Conservation (phyloP, 2,888 invertebrate species). For the Meandrusa payeni region DNA sequence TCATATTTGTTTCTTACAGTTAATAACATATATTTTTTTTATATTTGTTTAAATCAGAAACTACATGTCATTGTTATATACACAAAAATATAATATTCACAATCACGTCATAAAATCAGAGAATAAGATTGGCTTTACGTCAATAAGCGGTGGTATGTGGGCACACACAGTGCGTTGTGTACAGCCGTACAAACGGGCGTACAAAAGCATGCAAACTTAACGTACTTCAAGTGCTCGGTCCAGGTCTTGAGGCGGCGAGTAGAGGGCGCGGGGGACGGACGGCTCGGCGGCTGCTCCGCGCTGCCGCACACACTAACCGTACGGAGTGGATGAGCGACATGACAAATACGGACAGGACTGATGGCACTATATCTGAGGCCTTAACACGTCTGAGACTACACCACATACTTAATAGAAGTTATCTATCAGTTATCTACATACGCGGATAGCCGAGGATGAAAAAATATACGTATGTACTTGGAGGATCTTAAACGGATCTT, state of each 20-base stretch:
- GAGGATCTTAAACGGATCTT: too few relatives aligned
- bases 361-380: constrained; percentile 21
- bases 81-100: neutral
- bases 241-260: constrained; percentile 68
- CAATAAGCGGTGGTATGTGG: neutral
- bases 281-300: constrained; percentile 40
- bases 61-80: neutral
- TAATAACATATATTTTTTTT: too few relatives aligned
- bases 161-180: neutral
- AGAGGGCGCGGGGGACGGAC: constrained; percentile 41
- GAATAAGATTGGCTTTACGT: neutral
- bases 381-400: neutral
- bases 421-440: too few relatives aligned
- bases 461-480: too few relatives aligned
- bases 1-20: neutral
- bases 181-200: constrained; percentile 42
- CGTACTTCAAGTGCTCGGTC: constrained; percentile 72
- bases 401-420: too few relatives aligned
- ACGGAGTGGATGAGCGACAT: constrained; percentile 46
- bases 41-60: neutral
- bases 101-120: too few relatives aligned
- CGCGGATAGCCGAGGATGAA: too few relatives aligned
- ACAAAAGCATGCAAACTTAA: too few relatives aligned
- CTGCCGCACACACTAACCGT: constrained; percentile 45
- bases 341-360: constrained; percentile 37